Evolutionary conservation across 2,888 invertebrate species (phyloP), one percentile per base, ranked within the genome.

Genomic region (Marronus borbonicus): DNA sequence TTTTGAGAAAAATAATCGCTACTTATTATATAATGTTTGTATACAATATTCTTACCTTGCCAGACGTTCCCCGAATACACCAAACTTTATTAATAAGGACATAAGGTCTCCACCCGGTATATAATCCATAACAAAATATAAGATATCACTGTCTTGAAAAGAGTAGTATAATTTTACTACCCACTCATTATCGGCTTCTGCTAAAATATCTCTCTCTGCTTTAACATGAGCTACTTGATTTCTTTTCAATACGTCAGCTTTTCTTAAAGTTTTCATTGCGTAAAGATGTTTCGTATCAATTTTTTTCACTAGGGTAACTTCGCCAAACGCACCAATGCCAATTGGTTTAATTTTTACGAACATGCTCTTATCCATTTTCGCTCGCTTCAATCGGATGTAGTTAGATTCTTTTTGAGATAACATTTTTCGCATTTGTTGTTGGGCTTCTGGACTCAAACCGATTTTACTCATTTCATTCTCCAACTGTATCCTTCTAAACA

Each of bases 51-150:
- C 80, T 81, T 85, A 91, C 91, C 91, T 90, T 50, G 97, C 96
- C 83, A 97, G 89, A 74, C 93, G 92, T 89, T 97, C 97, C 87
- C 97, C 94, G 86, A 99, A 99, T 83, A 99, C 97, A 77, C 97
- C 98, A 86, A 96, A 92, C 88, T 98, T 98, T 83, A 99, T 99
- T 79, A 99, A 91, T 84, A 99, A 91, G 78, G 98, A 97, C 99
- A 99, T 99, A 82, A 99, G 91, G 91, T 99, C 99, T 62, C 99
- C 99, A 74, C 99, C 99, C 49, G 99, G 98, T 87, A 99, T 98
- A 89, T 99, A 99, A 89, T 99, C 99, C 99, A 99, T 99, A 77
- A 99, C 98, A 90, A 99, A 99, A 90, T 99, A 99, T 80, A 99
- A 91, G 90, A 98, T 96, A 87, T 98, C 98, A 88, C 95, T 96